phyloP scores from a whole-genome alignment of 2,113 vertebrate genomes.

The Etia nguti region DNA sequence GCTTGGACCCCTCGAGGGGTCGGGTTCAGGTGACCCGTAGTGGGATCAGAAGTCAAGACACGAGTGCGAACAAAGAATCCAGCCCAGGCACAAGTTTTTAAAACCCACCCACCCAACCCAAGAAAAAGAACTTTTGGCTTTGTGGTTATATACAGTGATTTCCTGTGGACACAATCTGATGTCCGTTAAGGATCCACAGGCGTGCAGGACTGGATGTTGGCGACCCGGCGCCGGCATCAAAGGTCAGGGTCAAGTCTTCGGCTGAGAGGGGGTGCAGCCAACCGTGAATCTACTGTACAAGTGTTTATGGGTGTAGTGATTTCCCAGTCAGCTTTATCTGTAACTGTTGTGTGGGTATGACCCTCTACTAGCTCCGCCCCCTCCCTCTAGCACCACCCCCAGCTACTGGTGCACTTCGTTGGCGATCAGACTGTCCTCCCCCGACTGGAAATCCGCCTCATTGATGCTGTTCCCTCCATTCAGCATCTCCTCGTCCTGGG shows the following conservation, averaged over 20 bases:
- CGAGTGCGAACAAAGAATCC: conserved; percentile 18
- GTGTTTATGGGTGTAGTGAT: not conserved
- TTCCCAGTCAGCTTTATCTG: not conserved
- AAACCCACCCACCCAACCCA: not conserved
- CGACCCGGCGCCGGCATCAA: conserved; percentile 31
- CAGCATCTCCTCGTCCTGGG: conserved; percentile 91
- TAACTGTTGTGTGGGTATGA: not conserved
- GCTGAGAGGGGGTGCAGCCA: conserved; percentile 36
- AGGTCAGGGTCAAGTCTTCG: conserved; percentile 60
- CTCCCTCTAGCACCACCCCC: conserved; percentile 36
- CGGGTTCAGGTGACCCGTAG: not conserved
- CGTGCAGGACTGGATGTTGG: conserved; percentile 21
- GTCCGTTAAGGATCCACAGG: not conserved
- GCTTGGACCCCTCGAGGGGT: not conserved
- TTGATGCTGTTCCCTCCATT: conserved; percentile 82
- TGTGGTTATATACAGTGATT: conserved; percentile 51
- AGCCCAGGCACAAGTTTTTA: conserved; percentile 40
- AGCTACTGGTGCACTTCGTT: conserved; percentile 87
- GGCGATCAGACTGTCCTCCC: conserved; percentile 97
- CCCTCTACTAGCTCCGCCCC: conserved; percentile 26
- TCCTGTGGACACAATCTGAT: not conserved
- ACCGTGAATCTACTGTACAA: not conserved
- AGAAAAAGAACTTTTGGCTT: conserved; percentile 30
- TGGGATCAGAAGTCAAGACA: conserved; percentile 24
- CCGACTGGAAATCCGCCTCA: conserved; percentile 96